Evolutionary conservation across 2,113 vertebrate genomes (phyloP).

Genomic region (Corydoras sp.): DNA sequence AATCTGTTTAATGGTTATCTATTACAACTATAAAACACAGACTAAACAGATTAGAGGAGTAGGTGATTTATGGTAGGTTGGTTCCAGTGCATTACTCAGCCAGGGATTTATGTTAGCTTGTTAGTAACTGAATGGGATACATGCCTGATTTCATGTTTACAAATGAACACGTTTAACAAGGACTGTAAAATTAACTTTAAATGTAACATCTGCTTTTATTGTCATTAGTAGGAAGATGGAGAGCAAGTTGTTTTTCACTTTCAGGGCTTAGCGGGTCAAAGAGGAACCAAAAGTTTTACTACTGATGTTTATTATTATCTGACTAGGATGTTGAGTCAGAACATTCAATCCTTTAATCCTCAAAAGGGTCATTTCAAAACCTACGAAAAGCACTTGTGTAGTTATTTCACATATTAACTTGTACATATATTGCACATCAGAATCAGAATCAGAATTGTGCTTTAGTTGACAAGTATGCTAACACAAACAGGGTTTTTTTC

Average conservation of each 20-base stretch:
- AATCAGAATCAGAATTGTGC: too few relatives aligned
- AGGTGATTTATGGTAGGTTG: background rate
- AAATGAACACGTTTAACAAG: constrained; percentile 12
- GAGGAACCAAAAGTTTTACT: constrained; percentile 12
- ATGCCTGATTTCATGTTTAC: constrained; percentile 13
- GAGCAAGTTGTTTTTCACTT: constrained; percentile 6
- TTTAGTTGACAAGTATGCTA: too few relatives aligned
- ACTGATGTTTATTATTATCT: constrained; percentile 11
- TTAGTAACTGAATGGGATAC: background rate
- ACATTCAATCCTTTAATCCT: constrained; percentile 1
- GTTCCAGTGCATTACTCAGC: constrained; percentile 20
- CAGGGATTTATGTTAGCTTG: constrained; percentile 4
- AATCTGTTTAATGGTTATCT: background rate
- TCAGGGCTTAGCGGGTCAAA: constrained; percentile 1
- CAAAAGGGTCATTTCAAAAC: background rate
- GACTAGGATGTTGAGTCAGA: background rate
- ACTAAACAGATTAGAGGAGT: constrained; percentile 20
- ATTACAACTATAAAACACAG: constrained; percentile 11
- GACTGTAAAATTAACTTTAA: constrained; percentile 5
- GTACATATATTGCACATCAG: too few relatives aligned
- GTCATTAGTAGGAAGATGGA: constrained; percentile 5
- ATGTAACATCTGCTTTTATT: constrained; percentile 1
- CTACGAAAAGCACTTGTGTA: background rate
- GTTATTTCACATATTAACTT: too few relatives aligned
- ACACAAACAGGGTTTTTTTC: too few relatives aligned